Evolutionary conservation across 2,888 invertebrate species (phyloP).

Genomic region (Camptogramma bilineatum): DNA sequence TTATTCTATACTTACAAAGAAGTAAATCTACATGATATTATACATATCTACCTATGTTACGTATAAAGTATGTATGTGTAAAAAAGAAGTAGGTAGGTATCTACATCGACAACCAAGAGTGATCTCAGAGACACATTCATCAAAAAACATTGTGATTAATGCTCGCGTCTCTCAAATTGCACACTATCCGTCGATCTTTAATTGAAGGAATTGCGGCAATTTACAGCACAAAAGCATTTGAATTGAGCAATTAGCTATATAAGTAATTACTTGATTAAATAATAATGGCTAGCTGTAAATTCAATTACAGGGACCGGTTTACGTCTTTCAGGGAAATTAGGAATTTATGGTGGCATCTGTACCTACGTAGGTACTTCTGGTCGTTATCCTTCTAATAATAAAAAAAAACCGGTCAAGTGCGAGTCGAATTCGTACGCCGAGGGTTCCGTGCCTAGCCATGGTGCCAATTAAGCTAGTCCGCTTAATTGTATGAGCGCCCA

Average conservation of each 20-base stretch:
- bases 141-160: conserved; percentile 69
- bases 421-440: too few relatives aligned
- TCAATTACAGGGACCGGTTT: conserved; percentile 44
- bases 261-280: conserved; percentile 60
- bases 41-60: too few relatives aligned
- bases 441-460: too few relatives aligned
- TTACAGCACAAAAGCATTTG: conserved; percentile 56
- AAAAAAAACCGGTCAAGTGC: not conserved
- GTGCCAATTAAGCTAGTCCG: too few relatives aligned
- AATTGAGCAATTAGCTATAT: conserved; percentile 73
- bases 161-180: conserved; percentile 60
- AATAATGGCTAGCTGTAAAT: conserved; percentile 55
- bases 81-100: not conserved
- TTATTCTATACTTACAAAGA: too few relatives aligned
- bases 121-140: conserved; percentile 65
- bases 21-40: too few relatives aligned
- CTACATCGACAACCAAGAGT: conserved; percentile 42
- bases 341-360: conserved; percentile 13
- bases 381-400: not conserved
- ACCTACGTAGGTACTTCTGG: not conserved
- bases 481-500: too few relatives aligned
- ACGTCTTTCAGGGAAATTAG: conserved; percentile 21
- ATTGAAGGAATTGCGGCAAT: conserved; percentile 77
- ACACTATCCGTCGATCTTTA: conserved; percentile 73
- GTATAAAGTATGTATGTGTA: too few relatives aligned